Percentiles rank a stretch among this genome's conserved stretches.
These are phyloP conservation scores for Drosophila auraria DNA, from an alignment of 1,140 invertebrate species.

Conservation along the genomic window DNA sequence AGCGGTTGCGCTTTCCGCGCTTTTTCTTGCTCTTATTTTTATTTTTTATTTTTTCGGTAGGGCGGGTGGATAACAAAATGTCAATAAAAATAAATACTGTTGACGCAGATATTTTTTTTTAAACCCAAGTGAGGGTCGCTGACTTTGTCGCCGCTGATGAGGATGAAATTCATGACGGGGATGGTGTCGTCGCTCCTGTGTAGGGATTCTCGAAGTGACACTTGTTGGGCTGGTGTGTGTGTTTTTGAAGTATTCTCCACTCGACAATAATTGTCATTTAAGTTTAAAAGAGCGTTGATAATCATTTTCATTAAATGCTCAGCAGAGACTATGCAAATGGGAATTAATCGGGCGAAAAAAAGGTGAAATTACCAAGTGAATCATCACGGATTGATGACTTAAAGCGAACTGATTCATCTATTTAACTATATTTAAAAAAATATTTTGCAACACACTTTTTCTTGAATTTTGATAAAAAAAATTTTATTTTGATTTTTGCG, in stretches of 20 bases:
- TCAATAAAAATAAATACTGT: conserved; percentile 57
- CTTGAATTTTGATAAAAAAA: too few species aligned
- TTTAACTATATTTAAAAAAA: too few species aligned
- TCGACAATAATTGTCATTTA: conserved; percentile 32
- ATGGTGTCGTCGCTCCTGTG: conserved; percentile 28
- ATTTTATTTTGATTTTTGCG: too few species aligned
- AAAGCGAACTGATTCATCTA: not conserved
- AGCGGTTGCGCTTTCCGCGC: conserved; percentile 28
- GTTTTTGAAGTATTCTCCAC: conserved; percentile 18
- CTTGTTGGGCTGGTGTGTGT: conserved; percentile 20
- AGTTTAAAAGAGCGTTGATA: conserved; percentile 12
- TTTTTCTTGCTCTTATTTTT: conserved; percentile 14
- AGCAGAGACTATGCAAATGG: not conserved
- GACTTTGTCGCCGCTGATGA: conserved; percentile 24
- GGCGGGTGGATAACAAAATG: conserved; percentile 36
- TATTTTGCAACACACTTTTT: not conserved
- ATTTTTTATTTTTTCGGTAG: conserved; percentile 14
- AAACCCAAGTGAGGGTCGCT: conserved; percentile 21
- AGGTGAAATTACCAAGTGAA: not conserved
- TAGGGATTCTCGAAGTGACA: conserved; percentile 29
- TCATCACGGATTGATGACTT: not conserved
- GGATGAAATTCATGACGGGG: conserved; percentile 29
- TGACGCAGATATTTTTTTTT: conserved; percentile 31
- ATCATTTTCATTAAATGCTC: conserved; percentile 21
- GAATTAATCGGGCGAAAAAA: not conserved